phyloP scores from a whole-genome alignment of 2,797 vertebrate species.

The Pampus argenteus region DNA sequence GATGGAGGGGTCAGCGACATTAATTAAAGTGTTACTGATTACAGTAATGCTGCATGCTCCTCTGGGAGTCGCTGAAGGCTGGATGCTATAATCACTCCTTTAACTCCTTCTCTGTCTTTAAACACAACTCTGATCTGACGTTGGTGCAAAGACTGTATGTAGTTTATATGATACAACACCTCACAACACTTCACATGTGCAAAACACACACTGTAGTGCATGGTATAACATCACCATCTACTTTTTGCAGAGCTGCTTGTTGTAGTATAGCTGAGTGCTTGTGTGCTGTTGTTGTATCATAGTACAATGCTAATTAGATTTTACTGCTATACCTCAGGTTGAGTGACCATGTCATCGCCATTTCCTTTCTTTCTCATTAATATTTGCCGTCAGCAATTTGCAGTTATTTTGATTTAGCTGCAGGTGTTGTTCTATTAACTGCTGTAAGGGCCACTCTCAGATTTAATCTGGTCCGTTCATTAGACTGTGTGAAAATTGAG shows the following conservation, averaged over 20 bases:
- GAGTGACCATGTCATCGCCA: conserved; percentile 32
- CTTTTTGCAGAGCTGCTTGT: conserved; percentile 55
- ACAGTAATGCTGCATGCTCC: conserved; percentile 30
- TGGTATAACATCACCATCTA: conserved; percentile 56
- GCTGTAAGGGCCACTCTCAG: conserved; percentile 17
- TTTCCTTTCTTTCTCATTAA: conserved; percentile 38
- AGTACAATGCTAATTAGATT: conserved; percentile 57
- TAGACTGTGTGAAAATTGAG: conserved; percentile 40
- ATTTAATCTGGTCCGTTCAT: conserved; percentile 35
- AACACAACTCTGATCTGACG: conserved; percentile 31
- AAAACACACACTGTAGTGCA: conserved; percentile 57
- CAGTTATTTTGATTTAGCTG: conserved; percentile 22
- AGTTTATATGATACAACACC: conserved; percentile 11
- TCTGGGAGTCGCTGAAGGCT: conserved; percentile 40
- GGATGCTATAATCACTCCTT: conserved; percentile 40
- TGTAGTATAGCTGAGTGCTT: conserved; percentile 54
- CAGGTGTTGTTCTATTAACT: conserved; percentile 34
- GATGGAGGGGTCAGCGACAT: conserved; percentile 63
- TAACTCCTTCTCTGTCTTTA: conserved; percentile 28
- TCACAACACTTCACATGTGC: conserved; percentile 28
- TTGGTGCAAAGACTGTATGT: conserved; percentile 21
- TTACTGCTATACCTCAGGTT: conserved; percentile 31
- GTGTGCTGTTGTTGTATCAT: conserved; percentile 51
- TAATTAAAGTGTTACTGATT: conserved; percentile 62
- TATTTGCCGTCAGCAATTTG: conserved; percentile 1